These are phyloP conservation scores for Mionectes olivaceus DNA, from an alignment of 2,797 vertebrate genomes.

Conservation along the genomic window DNA sequence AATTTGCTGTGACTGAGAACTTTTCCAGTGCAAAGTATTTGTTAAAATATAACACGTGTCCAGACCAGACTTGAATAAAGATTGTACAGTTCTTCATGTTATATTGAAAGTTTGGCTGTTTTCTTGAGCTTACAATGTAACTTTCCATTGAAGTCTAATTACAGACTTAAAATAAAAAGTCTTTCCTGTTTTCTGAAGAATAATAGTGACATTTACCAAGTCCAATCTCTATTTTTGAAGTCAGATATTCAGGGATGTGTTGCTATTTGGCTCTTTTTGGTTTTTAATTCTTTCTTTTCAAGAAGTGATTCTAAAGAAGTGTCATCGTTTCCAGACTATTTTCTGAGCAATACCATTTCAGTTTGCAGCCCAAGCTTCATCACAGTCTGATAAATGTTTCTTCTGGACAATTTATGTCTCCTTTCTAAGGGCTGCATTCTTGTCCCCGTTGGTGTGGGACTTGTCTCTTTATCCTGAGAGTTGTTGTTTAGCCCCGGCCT, in stretches of 20 bases:
- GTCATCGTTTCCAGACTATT: not conserved
- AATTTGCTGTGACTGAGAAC: conserved; percentile 55
- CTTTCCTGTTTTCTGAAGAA: conserved; percentile 45
- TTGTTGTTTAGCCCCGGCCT: not conserved
- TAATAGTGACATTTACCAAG: conserved; percentile 50
- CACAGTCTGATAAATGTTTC: not conserved
- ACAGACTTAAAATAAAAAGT: conserved; percentile 56
- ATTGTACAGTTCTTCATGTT: conserved; percentile 57
- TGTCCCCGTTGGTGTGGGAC: not conserved
- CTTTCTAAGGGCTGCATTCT: not conserved
- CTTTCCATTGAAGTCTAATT: conserved; percentile 71
- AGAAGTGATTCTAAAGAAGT: not conserved
- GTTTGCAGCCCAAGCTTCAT: not conserved
- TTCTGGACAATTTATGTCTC: not conserved
- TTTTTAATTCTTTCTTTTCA: not conserved
- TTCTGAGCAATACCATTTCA: conserved; percentile 8
- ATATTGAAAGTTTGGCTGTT: conserved; percentile 61
- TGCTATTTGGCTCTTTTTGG: not conserved
- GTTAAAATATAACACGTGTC: conserved; percentile 68
- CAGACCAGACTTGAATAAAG: conserved; percentile 60
- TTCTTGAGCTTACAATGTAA: conserved; percentile 53
- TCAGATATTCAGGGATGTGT: not conserved
- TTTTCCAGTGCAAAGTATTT: conserved; percentile 72
- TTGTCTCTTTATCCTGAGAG: not conserved
- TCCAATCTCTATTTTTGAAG: conserved; percentile 38